A percentile compares a stretch with the other conserved stretches of the same genome.
These are phyloP conservation scores for Lethenteron camtschaticum DNA, from an alignment of 2,113 vertebrate genomes.

Conservation along the genomic window DNA sequence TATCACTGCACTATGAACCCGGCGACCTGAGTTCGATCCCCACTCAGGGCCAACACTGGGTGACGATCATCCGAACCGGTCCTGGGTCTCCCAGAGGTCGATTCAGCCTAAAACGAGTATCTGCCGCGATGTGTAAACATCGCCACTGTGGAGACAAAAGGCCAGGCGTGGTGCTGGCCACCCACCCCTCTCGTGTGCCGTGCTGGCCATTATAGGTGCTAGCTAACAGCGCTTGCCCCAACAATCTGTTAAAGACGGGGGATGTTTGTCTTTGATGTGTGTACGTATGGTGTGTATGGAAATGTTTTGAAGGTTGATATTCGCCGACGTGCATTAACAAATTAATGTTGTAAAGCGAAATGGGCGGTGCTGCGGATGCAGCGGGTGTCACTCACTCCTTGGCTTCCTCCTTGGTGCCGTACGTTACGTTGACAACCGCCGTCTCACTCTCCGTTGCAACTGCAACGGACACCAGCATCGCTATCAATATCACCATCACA, in stretches of 20 bases:
- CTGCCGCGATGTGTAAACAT: too few species aligned
- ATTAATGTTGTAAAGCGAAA: background rate
- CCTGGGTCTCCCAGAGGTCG: too few species aligned
- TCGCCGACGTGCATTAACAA: background rate
- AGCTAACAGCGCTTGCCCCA: background rate
- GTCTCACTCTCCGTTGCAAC: conserved; percentile 87
- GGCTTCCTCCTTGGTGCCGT: conserved; percentile 62
- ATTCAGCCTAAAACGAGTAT: too few species aligned
- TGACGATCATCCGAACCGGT: too few species aligned
- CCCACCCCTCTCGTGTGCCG: background rate
- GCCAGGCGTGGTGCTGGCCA: too few species aligned
- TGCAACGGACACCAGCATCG: conserved; percentile 13
- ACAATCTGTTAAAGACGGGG: background rate
- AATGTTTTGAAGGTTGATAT: background rate
- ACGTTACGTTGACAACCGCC: conserved; percentile 79
- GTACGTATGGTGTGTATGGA: background rate
- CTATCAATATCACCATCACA: too few species aligned
- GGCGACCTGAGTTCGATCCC: too few species aligned
- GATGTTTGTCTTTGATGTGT: conserved; percentile 1
- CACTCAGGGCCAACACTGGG: too few species aligned
- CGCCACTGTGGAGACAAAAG: too few species aligned
- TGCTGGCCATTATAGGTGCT: background rate
- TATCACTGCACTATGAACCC: too few species aligned
- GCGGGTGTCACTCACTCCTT: conserved; percentile 44
- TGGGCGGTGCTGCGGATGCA: background rate